These are phyloP conservation scores for Drosophila rellima DNA, from an alignment of 2,888 invertebrate genomes.

Conservation along the genomic window DNA sequence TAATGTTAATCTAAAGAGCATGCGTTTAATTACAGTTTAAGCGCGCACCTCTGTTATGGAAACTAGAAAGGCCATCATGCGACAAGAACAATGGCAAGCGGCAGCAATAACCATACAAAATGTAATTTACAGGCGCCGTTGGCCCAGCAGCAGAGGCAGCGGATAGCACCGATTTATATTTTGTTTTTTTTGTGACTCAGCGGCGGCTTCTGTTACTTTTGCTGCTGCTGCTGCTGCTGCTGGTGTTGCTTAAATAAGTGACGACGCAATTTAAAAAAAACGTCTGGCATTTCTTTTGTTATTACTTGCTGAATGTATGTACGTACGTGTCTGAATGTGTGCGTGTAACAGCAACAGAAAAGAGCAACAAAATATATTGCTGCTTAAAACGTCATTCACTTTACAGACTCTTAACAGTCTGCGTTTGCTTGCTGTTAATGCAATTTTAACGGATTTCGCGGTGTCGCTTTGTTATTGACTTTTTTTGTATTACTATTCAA, in stretches of 20 bases:
- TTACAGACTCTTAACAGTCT: slow-evolving; percentile 32
- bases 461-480: not conserved
- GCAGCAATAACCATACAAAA: slow-evolving; percentile 6
- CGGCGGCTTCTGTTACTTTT: slow-evolving; percentile 8
- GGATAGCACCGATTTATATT: slow-evolving; percentile 7
- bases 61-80: slow-evolving; percentile 59
- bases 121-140: slow-evolving; percentile 29
- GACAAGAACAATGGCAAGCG: slow-evolving; percentile 5
- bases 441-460: slow-evolving; percentile 3
- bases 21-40: slow-evolving; percentile 3
- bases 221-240: slow-evolving; percentile 11
- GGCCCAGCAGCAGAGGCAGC: slow-evolving; percentile 13
- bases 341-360: slow-evolving; percentile 21
- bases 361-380: slow-evolving; percentile 2
- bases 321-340: slow-evolving; percentile 8
- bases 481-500: not conserved
- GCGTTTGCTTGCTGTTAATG: slow-evolving; percentile 15
- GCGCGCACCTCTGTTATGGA: slow-evolving; percentile 63
- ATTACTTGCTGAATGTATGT: slow-evolving; percentile 24
- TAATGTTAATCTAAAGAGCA: slow-evolving; percentile 7
- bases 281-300: slow-evolving; percentile 63
- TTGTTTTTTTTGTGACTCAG: slow-evolving; percentile 36
- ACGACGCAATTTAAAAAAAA: slow-evolving; percentile 64
- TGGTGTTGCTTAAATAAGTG: slow-evolving; percentile 45
- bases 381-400: slow-evolving; percentile 5